Evolutionary conservation across 2,888 invertebrate species (phyloP), one percentile per base, ranked within the genome.

Genomic region (Invenusta paracnida): DNA sequence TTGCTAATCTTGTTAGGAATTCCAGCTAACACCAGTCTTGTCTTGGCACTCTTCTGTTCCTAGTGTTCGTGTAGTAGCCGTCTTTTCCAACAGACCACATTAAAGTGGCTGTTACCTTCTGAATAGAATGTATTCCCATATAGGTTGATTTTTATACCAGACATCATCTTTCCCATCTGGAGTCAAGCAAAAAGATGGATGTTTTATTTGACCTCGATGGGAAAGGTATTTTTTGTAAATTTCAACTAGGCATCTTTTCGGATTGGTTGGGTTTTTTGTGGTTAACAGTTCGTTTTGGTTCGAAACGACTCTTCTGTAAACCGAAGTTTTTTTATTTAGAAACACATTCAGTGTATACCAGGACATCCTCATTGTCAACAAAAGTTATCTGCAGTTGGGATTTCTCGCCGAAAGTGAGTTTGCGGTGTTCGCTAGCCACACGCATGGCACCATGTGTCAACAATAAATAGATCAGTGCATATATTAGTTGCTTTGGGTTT

Each of bases 311-410:
- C 29, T 79, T 11, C 5, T n/a, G 5, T 28, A 79, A 27, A 79
- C 79, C 79, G 29, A 79, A 79, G 79, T 79, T 25, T 79, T 79
- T 79, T n/a, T n/a, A n/a, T 79, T 79, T 25, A n/a, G 79, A 79
- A 25, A 79, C 30, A 30, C 30, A 5, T 82, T 82, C 82, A 5
- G 23, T 27, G 23, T 82, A 30, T 27, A 17, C 2, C 2, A 82
- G 82, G 17, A 82, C 5, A 25, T 82, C 30, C 23, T 82, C 11
- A 2, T 29, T 23, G 30, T 29, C 2, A 17, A 27, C 2, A 5
- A 30, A 2, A 82, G 31, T 5, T 11, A 82, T 2, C 23, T 82
- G 2, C 82, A 82, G 23, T 82, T 82, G 17, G 30, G 82, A 82
- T 2, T 79, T 79, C 29, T 23, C 79, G 79, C 79, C 79, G 23